A percentile compares a stretch with the other conserved stretches of the same genome.
Conservation (phyloP, 2,113 vertebrate species). For the Cariama cristata region DNA sequence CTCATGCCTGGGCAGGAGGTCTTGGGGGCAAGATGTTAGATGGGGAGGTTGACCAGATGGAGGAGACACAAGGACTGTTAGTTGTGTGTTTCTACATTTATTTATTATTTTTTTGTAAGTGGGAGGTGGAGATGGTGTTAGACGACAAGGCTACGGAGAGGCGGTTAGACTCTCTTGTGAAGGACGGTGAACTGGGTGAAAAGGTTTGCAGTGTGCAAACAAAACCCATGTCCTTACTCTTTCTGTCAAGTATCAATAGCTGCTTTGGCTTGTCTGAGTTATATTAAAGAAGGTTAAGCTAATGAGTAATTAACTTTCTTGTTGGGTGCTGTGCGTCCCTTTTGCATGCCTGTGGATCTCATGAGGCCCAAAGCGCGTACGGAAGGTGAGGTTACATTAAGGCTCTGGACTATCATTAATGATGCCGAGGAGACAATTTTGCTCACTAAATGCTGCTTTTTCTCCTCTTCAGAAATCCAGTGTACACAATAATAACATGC, state of each 20-base stretch:
- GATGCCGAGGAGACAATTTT: background rate
- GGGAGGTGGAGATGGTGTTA: background rate
- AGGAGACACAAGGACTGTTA: background rate
- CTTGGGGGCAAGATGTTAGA: rapidly evolving
- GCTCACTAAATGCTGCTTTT: background rate
- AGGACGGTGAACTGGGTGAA: background rate
- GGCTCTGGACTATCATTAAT: background rate
- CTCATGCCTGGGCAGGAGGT: rapidly evolving
- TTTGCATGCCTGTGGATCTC: background rate
- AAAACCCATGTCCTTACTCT: background rate
- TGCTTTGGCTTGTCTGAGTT: background rate
- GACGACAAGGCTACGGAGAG: background rate
- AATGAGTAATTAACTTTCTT: background rate
- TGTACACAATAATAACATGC: rapidly evolving
- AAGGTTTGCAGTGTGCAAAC: background rate
- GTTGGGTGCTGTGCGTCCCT: background rate
- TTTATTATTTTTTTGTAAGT: background rate
- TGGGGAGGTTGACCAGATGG: background rate
- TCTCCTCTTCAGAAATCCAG: background rate
- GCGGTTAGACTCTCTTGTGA: too few relatives aligned
- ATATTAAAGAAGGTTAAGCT: background rate
- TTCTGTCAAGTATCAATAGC: background rate
- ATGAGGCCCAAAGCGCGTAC: rapidly evolving
- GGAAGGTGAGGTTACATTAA: background rate
- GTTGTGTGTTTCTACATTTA: background rate